Base-by-base conservation (phyloP, 2,113 vertebrate species). In the Bombycilla garrulus region DNA sequence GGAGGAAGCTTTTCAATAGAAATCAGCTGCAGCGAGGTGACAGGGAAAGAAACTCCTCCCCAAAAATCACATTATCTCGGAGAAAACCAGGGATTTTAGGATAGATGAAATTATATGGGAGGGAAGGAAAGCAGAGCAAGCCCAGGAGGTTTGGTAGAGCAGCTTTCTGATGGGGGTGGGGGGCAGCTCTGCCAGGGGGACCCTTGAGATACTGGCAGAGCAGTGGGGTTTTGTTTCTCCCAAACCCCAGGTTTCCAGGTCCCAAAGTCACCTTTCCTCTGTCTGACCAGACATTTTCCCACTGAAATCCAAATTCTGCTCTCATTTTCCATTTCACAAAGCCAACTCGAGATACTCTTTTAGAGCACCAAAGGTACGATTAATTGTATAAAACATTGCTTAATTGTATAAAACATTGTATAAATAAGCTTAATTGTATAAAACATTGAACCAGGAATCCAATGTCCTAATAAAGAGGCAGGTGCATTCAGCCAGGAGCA, bases 1-100 rank as follows among this genome's bases (percentile, higher is more conserved):
- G 50, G 44, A 91, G 53, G 65, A 87, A 88, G 91, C 76, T 94
- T 92, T 90, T 95, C 57, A 76, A 83, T 64, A 83, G 81, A 82
- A 61, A 94, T 73, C 74, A 83, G 56, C 87, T 79, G 81, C 82
- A 92, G 74, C 0, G n/a, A 50, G 74, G 73, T 89, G 81, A 84
- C 89, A 89, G 61, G 2, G 22, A 88, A 36, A 81, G 42, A 88
- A 92, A 77, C 78, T 89, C 73, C 87, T 93, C 74, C 86, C 45
- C 48, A 15, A 50, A 84, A 89, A 57, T 66, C 53, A 76, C 73
- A 50, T 91, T 84, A 45, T 60, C 58, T 60, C 12, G 0, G n/a
- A 67, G 57, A 73, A 56, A 62, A 87, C 3, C 54, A 61, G 70
- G 38, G 58, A 19, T 42, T 84, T 92, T 79, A 51, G 47, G 61